phyloP scores from a whole-genome alignment of 2,888 invertebrate species.

The Ypsolopha sequella region DNA sequence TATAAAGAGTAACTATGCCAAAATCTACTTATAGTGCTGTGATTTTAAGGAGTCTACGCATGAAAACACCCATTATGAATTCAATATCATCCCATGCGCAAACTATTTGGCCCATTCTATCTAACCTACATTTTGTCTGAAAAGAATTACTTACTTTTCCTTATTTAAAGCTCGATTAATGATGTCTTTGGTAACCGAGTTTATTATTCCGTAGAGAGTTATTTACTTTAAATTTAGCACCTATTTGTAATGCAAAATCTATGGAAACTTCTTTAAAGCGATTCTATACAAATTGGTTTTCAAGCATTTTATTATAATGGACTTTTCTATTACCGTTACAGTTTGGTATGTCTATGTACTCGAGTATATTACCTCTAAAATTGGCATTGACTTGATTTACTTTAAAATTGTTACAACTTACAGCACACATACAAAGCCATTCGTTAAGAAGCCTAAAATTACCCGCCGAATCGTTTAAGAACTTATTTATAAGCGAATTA shows the following conservation, averaged over 20 bases:
- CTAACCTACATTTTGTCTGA: too few relatives aligned
- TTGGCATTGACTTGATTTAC: slow-evolving; percentile 16
- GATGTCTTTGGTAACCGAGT: slow-evolving; percentile 5
- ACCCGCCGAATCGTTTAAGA: slow-evolving; percentile 5
- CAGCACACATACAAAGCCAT: slow-evolving; percentile 1
- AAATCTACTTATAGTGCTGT: too few relatives aligned
- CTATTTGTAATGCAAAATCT: slow-evolving; percentile 1
- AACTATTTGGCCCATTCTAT: too few relatives aligned
- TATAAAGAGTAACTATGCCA: too few relatives aligned
- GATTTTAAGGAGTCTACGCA: too few relatives aligned
- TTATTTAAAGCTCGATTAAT: slow-evolving; percentile 8
- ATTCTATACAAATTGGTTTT: not conserved
- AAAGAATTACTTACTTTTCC: too few relatives aligned
- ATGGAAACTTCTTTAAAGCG: not conserved
- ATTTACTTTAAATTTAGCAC: not conserved
- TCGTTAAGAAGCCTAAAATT: not conserved
- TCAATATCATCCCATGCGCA: too few relatives aligned
- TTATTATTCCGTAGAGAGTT: not conserved
- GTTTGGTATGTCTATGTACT: not conserved
- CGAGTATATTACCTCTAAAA: slow-evolving; percentile 25
- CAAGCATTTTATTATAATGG: not conserved
- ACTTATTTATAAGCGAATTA: slow-evolving; percentile 29
- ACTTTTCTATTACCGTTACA: not conserved
- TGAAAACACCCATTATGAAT: too few relatives aligned
- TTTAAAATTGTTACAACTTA: not conserved